Evolutionary conservation across 2,113 vertebrate species (phyloP).

Genomic region (Pardalotus punctatus): DNA sequence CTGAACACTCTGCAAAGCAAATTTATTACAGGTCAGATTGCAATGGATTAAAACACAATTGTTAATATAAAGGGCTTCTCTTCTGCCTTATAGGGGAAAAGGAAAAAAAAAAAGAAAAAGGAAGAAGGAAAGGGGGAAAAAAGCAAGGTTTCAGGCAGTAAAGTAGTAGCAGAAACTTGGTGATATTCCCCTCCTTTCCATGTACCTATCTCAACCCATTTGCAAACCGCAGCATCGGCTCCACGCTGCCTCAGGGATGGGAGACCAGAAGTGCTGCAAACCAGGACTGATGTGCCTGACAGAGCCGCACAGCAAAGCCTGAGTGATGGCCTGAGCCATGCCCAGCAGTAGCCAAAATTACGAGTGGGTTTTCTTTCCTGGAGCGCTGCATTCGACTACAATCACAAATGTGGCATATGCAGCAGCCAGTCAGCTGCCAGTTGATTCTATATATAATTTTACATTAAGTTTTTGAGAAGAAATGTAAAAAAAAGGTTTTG

Average conservation of each 20-base stretch:
- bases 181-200: background rate
- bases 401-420: background rate
- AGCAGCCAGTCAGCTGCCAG: constrained; percentile 42
- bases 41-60: background rate
- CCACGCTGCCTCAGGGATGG: background rate
- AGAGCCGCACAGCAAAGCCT: background rate
- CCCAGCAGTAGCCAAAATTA: constrained; percentile 19
- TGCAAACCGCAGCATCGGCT: accelerated
- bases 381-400: background rate
- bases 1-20: background rate
- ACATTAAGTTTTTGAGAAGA: constrained; percentile 28
- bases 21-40: background rate
- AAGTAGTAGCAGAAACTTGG: background rate
- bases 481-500: background rate
- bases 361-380: constrained; percentile 9
- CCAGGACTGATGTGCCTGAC: constrained; percentile 43
- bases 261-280: constrained; percentile 34
- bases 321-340: constrained; percentile 23
- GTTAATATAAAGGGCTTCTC: background rate
- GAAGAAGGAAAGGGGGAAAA: accelerated
- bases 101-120: background rate
- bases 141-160: background rate
- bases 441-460: constrained; percentile 10
- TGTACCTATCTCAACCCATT: background rate
- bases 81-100: background rate